A percentile compares a stretch with the other conserved stretches of the same genome.
These are phyloP conservation scores for Peromyscus nudipes DNA, from an alignment of 2,797 vertebrate species.

Conservation along the genomic window DNA sequence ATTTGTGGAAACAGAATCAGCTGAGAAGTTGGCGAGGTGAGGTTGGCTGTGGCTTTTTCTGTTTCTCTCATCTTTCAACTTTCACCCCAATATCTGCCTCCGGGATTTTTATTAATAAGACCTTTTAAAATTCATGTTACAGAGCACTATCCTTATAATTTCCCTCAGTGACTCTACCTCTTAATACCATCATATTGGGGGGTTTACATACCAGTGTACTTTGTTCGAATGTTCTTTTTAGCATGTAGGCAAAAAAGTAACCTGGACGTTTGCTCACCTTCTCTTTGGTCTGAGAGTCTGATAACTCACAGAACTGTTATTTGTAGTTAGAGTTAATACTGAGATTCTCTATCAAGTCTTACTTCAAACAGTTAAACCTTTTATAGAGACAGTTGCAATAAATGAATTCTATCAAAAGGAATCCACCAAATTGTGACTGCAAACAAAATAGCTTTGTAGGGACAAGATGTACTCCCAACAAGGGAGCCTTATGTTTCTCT, in stretches of 20 bases:
- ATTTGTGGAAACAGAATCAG: too few species aligned
- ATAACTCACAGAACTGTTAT: not conserved
- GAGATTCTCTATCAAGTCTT: conserved; percentile 30
- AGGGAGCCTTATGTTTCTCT: conserved; percentile 46
- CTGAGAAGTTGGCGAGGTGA: too few species aligned
- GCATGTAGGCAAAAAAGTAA: not conserved
- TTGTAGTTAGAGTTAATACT: conserved; percentile 34
- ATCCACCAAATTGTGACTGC: conserved; percentile 51
- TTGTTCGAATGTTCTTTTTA: conserved; percentile 1
- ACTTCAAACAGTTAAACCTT: conserved; percentile 24
- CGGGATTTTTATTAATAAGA: too few species aligned
- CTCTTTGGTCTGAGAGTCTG: conserved; percentile 23
- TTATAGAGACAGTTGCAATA: conserved; percentile 35
- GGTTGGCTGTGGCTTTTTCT: too few species aligned
- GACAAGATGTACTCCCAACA: conserved; percentile 57
- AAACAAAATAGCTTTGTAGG: conserved; percentile 60
- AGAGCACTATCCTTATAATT: not conserved
- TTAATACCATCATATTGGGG: not conserved
- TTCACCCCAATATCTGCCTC: too few species aligned
- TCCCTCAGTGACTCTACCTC: not conserved
- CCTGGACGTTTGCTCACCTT: not conserved
- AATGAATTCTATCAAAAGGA: conserved; percentile 67
- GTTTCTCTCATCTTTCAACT: too few species aligned
- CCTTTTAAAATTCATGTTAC: too few species aligned
- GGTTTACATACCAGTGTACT: not conserved